phyloP scores from a whole-genome alignment of 2,797 vertebrate species.

The Nannoperca obscura region DNA sequence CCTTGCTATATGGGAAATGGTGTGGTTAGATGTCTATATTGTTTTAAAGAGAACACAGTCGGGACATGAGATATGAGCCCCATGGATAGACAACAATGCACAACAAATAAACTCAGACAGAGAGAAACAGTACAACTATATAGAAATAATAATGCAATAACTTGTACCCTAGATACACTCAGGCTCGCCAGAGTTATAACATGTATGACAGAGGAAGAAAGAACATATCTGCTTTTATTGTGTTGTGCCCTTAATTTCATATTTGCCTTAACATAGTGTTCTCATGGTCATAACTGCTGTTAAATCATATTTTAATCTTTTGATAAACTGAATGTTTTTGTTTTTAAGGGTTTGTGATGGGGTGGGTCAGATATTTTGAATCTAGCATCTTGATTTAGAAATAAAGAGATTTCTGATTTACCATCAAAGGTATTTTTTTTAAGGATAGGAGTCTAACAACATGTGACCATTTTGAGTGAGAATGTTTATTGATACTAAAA shows the following conservation, averaged over 20 bases:
- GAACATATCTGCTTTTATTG: constrained; percentile 69
- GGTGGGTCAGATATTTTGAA: constrained; percentile 62
- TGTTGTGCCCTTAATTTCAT: constrained; percentile 60
- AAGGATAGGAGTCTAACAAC: neutral
- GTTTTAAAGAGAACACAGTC: constrained; percentile 33
- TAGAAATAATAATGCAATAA: constrained; percentile 46
- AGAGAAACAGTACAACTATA: constrained; percentile 49
- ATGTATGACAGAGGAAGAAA: constrained; percentile 51
- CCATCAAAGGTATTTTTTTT: constrained; percentile 12
- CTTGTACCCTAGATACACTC: constrained; percentile 53
- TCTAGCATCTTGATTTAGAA: constrained; percentile 71
- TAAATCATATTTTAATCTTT: constrained; percentile 73
- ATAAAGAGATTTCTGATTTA: constrained; percentile 75
- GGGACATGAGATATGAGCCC: constrained; percentile 39
- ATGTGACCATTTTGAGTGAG: neutral
- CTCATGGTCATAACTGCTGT: constrained; percentile 79
- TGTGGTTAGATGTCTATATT: constrained; percentile 35
- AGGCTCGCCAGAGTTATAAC: constrained; percentile 58
- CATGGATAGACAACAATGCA: constrained; percentile 65
- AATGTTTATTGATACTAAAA: neutral
- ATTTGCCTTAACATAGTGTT: constrained; percentile 64
- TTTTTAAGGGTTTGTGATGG: constrained; percentile 60
- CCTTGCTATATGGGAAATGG: constrained; percentile 8
- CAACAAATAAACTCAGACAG: constrained; percentile 62
- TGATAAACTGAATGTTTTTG: constrained; percentile 62